Percentiles rank a stretch among this genome's conserved stretches.
Evolutionary conservation across 1,140 invertebrate species (phyloP).

Genomic region (Procambarus virginalis): DNA sequence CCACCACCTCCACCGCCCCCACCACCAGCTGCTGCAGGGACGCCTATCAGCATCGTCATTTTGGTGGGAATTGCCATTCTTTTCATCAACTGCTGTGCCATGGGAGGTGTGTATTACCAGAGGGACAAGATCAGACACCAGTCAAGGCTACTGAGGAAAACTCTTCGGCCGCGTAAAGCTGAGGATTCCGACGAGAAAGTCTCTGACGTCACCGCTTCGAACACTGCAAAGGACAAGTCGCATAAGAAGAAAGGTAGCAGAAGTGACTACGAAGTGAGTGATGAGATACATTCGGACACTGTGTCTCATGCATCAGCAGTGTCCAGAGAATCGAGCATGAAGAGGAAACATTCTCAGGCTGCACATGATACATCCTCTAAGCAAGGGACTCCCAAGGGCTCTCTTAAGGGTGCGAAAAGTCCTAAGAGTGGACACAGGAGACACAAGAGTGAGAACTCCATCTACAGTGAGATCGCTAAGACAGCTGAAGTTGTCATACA

Average conservation of each 20-base stretch:
- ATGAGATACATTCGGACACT: conserved; percentile 40
- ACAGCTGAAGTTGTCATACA: conserved; percentile 39
- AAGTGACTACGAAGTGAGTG: conserved; percentile 40
- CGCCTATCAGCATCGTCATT: conserved; percentile 82
- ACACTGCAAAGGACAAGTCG: conserved; percentile 10
- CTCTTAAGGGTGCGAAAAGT: conserved; percentile 43
- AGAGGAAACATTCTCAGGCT: conserved; percentile 26
- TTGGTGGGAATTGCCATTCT: conserved; percentile 86
- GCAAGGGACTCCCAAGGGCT: conserved; percentile 22
- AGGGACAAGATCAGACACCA: conserved; percentile 78
- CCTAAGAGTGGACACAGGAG: conserved; percentile 46
- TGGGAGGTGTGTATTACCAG: conserved; percentile 85
- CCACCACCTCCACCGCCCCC: conserved; percentile 24
- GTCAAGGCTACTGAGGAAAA: conserved; percentile 76
- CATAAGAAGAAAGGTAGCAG: conserved; percentile 50
- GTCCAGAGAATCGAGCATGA: conserved; percentile 52
- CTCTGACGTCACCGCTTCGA: neutral
- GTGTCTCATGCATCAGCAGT: conserved; percentile 45
- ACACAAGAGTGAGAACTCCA: conserved; percentile 51
- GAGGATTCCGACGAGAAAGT: conserved; percentile 31
- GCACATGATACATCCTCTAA: conserved; percentile 25
- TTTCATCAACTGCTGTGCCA: conserved; percentile 86
- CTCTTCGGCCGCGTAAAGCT: conserved; percentile 6
- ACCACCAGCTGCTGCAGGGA: conserved; percentile 59
- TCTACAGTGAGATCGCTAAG: conserved; percentile 53